These are phyloP conservation scores for Pristionchus pacificus DNA, from an alignment of 1,140 invertebrate species.

Conservation along the genomic window DNA sequence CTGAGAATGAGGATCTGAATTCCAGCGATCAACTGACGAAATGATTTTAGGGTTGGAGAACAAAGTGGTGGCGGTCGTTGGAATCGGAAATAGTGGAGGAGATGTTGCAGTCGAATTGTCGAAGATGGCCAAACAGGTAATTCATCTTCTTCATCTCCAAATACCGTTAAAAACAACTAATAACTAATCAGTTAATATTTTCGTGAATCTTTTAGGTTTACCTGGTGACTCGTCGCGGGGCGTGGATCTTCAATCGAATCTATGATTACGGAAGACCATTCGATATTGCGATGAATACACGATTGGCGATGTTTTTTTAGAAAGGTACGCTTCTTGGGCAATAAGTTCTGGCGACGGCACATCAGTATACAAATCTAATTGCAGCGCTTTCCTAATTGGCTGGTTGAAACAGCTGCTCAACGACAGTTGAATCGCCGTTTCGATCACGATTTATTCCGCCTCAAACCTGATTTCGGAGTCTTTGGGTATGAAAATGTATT, in stretches of 20 bases:
- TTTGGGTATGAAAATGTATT: slow-evolving; percentile 40
- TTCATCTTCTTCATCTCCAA: neutral
- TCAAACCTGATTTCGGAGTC: slow-evolving; percentile 60
- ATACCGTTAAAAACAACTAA: neutral
- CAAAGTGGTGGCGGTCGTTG: slow-evolving; percentile 58
- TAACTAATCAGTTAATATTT: neutral
- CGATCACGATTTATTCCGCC: slow-evolving; percentile 60
- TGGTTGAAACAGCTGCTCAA: slow-evolving; percentile 41
- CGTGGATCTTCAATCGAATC: slow-evolving; percentile 61
- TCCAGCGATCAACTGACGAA: slow-evolving; percentile 41
- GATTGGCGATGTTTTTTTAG: slow-evolving; percentile 1
- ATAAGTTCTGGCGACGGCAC: neutral
- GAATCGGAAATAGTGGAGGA: slow-evolving; percentile 62
- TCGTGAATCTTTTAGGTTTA: slow-evolving; percentile 56
- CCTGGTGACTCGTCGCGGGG: slow-evolving; percentile 61
- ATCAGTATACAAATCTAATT: neutral
- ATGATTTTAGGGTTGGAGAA: slow-evolving; percentile 53
- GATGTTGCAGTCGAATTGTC: slow-evolving; percentile 61
- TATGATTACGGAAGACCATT: slow-evolving; percentile 53
- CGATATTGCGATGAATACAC: slow-evolving; percentile 41
- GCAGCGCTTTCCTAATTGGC: neutral
- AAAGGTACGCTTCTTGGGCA: neutral
- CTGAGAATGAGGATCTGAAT: slow-evolving; percentile 41
- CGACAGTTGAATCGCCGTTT: slow-evolving; percentile 56
- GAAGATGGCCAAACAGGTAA: slow-evolving; percentile 53